These are phyloP conservation scores for Poecilia latipinna DNA, from an alignment of 2,113 vertebrate genomes.

Conservation along the genomic window DNA sequence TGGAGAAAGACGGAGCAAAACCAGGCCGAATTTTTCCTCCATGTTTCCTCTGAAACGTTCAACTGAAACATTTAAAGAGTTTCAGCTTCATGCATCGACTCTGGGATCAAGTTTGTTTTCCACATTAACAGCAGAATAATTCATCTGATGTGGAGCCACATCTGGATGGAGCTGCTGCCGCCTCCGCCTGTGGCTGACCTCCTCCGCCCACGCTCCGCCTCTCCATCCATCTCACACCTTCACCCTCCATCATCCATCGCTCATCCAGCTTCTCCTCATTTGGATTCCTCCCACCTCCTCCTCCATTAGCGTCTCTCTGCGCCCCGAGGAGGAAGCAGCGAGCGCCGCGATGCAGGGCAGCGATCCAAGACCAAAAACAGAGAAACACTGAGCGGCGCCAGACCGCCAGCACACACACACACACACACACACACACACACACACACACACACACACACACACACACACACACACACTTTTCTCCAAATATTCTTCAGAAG, in stretches of 20 bases:
- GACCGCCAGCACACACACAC: conserved; percentile 51
- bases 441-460: too few species aligned
- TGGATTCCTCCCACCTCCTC: conserved; percentile 56
- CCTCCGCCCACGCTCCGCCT: conserved; percentile 53
- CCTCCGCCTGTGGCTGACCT: conserved; percentile 22
- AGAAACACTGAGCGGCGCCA: neutral
- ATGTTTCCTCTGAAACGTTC: too few species aligned
- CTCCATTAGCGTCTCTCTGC: conserved; percentile 48
- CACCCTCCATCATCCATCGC: conserved; percentile 13
- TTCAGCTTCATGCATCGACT: too few species aligned
- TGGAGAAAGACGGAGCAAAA: too few species aligned
- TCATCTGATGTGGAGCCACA: neutral
- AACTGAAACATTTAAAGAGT: too few species aligned
- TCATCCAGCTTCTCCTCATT: conserved; percentile 5
- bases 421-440: neutral
- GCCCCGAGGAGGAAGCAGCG: conserved; percentile 57
- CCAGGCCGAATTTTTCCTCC: too few species aligned
- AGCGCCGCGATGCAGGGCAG: conserved; percentile 33
- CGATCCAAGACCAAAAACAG: conserved; percentile 49
- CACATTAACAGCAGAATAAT: neutral
- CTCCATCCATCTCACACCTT: conserved; percentile 26
- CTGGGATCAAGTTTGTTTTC: too few species aligned
- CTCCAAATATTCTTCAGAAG: conserved; percentile 26
- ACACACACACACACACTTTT: neutral
- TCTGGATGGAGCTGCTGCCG: conserved; percentile 40